Evolutionary conservation across 2,113 vertebrate genomes (phyloP).

Genomic region (Apteryx owenii): DNA sequence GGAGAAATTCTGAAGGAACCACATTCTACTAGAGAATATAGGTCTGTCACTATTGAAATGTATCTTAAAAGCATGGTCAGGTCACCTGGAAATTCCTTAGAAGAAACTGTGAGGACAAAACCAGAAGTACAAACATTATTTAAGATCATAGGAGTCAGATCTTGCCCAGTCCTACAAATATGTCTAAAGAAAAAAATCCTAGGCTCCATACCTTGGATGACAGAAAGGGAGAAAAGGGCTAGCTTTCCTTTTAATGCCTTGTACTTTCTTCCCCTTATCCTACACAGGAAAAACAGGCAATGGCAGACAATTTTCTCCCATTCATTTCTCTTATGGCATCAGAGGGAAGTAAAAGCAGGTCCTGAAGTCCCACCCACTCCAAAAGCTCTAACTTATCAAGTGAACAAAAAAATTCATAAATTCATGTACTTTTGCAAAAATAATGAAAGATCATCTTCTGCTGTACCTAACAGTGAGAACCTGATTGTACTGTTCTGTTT

Average conservation of each 20-base stretch:
- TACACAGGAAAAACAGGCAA: background rate
- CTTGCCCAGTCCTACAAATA: accelerated
- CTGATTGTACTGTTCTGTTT: background rate
- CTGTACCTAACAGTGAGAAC: background rate
- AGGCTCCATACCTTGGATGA: background rate
- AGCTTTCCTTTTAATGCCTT: background rate
- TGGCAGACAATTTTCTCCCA: background rate
- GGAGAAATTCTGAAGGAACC: background rate
- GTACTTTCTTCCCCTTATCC: background rate
- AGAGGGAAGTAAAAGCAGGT: background rate
- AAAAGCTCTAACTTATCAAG: background rate
- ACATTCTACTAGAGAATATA: background rate
- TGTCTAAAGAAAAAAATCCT: background rate
- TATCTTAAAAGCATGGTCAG: background rate
- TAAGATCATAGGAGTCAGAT: background rate
- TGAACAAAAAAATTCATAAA: background rate
- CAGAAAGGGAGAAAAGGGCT: background rate
- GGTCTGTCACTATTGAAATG: background rate
- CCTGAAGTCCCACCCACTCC: background rate
- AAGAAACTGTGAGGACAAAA: background rate
- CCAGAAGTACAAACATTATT: background rate
- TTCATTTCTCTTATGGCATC: background rate
- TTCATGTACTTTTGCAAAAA: background rate
- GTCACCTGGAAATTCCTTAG: background rate
- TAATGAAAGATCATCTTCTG: background rate